Base-by-base conservation (phyloP, 2,797 vertebrate genomes). In the Limnodromus scolopaceus region DNA sequence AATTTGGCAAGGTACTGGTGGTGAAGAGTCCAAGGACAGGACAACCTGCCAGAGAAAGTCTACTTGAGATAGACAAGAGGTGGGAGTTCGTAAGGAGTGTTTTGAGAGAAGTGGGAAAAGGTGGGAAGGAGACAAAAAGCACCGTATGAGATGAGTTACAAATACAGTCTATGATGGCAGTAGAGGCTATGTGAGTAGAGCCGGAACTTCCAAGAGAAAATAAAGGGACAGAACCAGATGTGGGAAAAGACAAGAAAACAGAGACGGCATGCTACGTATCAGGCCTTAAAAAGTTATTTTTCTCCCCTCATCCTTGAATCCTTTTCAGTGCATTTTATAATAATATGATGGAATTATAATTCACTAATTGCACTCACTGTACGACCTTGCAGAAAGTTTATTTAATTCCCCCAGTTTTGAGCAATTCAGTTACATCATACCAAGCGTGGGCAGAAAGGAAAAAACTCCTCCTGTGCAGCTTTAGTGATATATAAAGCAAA, bases 401-500 rank as follows among this genome's bases (percentile, higher is more conserved):
- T 65, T 81, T 61, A 92, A 75, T 71, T 90, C n/a, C 28, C 34
- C 12, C 6, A 3, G 16, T 84, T 95, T 93, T 90, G 38, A 84
- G 27, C 24, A 82, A 78, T 68, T 79, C 80, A 48, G 64, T 91
- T 87, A 60, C 45, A 77, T 66, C n/a, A 82, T 45, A 36, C 14
- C 55, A 79, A 84, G 55, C 32, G 41, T 74, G 32, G 84, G 63
- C 45, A 96, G 84, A 93, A 95, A 53, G 32, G 38, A 15, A 80
- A 90, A 69, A 60, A 39, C 64, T 55, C 39, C 28, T 61, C 46
- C 54, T 53, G 77, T 92, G 60, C 78, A 72, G 48, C 2, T 2
- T 41, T 89, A 86, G 70, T 6, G 25, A 89, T 87, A 74, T 41
- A 92, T 93, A 86, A 95, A 93, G 77, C 55, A 87, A 80, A 87